These are phyloP conservation scores for Penaeus indicus DNA, from an alignment of 1,140 invertebrate genomes.

Conservation along the genomic window DNA sequence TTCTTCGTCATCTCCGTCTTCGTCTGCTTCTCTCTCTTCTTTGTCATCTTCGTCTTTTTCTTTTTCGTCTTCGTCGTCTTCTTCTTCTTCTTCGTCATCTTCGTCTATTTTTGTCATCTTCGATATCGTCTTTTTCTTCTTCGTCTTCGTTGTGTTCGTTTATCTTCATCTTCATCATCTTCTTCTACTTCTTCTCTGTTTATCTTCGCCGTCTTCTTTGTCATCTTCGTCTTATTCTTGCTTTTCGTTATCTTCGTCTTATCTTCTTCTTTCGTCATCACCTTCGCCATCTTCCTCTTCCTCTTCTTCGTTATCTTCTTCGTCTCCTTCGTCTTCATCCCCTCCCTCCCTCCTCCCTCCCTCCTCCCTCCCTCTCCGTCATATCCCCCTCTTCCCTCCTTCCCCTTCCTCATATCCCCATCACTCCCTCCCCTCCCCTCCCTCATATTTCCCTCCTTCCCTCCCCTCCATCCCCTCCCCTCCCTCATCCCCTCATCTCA, in stretches of 20 bases:
- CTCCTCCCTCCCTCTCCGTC: no score
- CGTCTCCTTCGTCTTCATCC: neutral
- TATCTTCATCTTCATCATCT: neutral
- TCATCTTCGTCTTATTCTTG: neutral
- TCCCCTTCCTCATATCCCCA: neutral
- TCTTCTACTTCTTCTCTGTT: neutral
- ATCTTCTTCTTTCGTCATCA: neutral
- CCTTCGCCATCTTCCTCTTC: neutral
- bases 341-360: neutral
- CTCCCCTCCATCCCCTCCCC: no score
- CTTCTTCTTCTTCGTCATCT: no score
- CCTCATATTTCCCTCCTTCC: neutral
- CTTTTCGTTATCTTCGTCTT: no score
- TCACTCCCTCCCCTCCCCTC: neutral
- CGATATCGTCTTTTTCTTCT: no score
- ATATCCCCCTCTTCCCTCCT: neutral
- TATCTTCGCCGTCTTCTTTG: neutral
- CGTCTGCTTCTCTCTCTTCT: no score
- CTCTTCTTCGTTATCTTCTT: neutral
- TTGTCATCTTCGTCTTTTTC: no score
- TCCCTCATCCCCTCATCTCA: neutral
- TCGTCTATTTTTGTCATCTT: no score
- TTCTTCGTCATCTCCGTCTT: no score
- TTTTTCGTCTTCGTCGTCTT: no score
- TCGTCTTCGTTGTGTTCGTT: no score